These are phyloP conservation scores for Bombycilla garrulus DNA, from an alignment of 2,113 vertebrate genomes.

Conservation along the genomic window DNA sequence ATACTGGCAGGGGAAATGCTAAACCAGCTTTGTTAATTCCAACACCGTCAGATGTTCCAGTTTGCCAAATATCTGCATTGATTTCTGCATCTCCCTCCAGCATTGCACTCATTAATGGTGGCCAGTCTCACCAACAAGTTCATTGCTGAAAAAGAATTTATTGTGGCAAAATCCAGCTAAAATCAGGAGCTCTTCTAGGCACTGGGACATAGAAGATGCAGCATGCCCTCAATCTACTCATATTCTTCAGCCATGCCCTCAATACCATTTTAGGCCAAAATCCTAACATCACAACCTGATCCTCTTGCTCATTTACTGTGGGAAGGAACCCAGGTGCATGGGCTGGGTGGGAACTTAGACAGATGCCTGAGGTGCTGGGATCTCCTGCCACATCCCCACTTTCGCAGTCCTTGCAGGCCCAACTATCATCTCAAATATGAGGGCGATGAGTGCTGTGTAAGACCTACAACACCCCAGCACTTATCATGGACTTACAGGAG, in stretches of 20 bases:
- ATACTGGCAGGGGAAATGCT: slow-evolving; percentile 6
- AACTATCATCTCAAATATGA: neutral
- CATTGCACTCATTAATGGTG: neutral
- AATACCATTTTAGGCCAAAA: neutral
- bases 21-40: slow-evolving; percentile 22
- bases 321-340: neutral
- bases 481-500: neutral
- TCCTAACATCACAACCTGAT: neutral
- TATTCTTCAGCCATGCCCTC: neutral
- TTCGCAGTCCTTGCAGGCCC: neutral
- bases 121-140: neutral
- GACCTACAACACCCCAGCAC: neutral
- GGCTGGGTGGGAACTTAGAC: neutral
- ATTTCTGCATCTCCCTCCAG: neutral
- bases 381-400: neutral
- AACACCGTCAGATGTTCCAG: neutral
- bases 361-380: neutral
- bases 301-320: neutral
- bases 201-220: neutral
- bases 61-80: neutral
- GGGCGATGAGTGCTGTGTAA: accelerated
- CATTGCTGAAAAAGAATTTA: neutral
- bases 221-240: neutral
- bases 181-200: neutral
- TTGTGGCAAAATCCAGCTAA: neutral